phyloP scores from a whole-genome alignment of 2,888 invertebrate genomes.

The Nemotelus nigrinus region DNA sequence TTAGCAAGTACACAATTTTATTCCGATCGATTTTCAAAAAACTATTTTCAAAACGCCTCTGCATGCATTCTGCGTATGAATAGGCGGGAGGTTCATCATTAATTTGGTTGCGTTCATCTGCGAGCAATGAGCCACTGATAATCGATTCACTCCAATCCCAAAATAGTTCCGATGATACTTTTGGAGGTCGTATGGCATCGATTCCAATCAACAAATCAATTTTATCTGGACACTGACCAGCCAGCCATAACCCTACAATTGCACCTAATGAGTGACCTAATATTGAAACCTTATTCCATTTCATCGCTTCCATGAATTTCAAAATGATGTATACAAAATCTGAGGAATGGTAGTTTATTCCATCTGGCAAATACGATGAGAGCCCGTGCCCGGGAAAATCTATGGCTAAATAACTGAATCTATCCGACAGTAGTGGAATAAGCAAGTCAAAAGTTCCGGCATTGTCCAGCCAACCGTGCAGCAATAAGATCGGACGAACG shows the following conservation, averaged over 20 bases:
- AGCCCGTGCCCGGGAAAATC: conserved; percentile 79
- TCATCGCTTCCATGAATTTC: conserved; percentile 71
- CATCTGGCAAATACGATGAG: conserved; percentile 74
- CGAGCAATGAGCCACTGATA: conserved; percentile 65
- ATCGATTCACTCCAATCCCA: conserved; percentile 62
- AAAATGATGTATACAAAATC: conserved; percentile 67
- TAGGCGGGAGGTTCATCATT: conserved; percentile 71
- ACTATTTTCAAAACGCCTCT: conserved; percentile 69
- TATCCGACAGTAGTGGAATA: conserved; percentile 69
- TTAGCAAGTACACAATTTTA: conserved; percentile 68
- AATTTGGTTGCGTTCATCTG: conserved; percentile 63
- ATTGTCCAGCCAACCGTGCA: conserved; percentile 88
- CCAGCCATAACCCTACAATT: conserved; percentile 71
- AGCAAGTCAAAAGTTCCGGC: conserved; percentile 78
- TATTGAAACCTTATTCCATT: conserved; percentile 76
- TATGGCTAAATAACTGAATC: conserved; percentile 69
- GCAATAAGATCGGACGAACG: conserved; percentile 78
- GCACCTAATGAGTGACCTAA: conserved; percentile 78
- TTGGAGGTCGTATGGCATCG: conserved; percentile 61
- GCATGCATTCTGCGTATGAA: conserved; percentile 70
- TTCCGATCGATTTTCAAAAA: conserved; percentile 69
- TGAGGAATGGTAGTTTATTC: conserved; percentile 65
- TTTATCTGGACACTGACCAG: conserved; percentile 68
- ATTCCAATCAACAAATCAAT: conserved; percentile 62
- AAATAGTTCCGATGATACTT: conserved; percentile 57